phyloP scores from a whole-genome alignment of 2,113 vertebrate genomes.

The Pachyramphus minor region DNA sequence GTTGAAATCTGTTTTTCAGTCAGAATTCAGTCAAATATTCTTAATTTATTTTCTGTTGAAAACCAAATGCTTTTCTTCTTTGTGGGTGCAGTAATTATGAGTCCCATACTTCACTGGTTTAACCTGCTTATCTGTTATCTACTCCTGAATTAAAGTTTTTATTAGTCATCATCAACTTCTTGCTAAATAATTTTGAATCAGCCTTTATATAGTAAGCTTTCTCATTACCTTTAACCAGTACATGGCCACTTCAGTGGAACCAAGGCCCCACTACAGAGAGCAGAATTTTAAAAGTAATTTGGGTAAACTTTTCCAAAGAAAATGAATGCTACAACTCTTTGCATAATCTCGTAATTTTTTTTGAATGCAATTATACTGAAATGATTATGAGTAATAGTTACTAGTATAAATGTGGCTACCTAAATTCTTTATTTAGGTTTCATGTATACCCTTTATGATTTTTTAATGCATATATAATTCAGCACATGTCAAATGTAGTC shows the following conservation, averaged over 20 bases:
- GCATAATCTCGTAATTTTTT: neutral
- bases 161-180: neutral
- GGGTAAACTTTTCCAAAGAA: neutral
- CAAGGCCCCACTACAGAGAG: neutral
- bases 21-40: neutral
- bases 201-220: neutral
- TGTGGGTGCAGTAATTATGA: neutral
- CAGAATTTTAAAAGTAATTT: neutral
- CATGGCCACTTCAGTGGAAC: neutral
- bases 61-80: neutral
- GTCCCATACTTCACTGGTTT: rapidly evolving
- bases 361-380: neutral
- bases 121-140: neutral
- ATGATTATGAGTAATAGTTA: neutral
- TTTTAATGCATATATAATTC: neutral
- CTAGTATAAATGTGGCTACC: neutral
- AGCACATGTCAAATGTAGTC: rapidly evolving
- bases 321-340: neutral
- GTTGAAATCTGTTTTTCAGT: neutral
- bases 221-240: neutral
- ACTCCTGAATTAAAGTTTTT: neutral
- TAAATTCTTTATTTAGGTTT: neutral
- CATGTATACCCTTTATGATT: neutral
- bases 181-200: neutral
- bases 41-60: neutral